Evolutionary conservation across 2,888 invertebrate genomes (phyloP).

Genomic region (Sturmia bella): DNA sequence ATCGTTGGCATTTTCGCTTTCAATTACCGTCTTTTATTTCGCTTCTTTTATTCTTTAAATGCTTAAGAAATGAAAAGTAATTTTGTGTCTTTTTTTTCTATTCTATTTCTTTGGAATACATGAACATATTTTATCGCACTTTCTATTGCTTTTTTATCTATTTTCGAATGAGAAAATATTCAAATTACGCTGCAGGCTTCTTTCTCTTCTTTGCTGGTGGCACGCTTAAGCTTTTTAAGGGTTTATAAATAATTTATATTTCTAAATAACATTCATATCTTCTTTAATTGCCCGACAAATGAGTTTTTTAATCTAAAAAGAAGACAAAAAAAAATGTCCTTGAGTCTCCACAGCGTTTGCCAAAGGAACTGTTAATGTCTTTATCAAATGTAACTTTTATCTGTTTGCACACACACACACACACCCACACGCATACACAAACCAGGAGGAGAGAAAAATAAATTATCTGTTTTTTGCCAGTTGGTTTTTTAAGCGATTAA

Average conservation of each 20-base stretch:
- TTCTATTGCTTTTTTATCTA: no score
- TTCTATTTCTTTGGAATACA: not conserved
- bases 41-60: conserved; percentile 10
- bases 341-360: conserved; percentile 35
- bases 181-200: no score
- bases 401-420: conserved; percentile 30
- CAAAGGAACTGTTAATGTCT: conserved; percentile 40
- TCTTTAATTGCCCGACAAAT: conserved; percentile 7
- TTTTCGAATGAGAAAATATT: no score
- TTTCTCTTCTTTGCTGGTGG: no score
- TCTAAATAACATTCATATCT: conserved; percentile 6
- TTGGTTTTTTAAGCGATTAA: conserved; percentile 57
- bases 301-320: conserved; percentile 5
- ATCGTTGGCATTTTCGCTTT: conserved; percentile 53
- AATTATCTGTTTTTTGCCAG: conserved; percentile 49
- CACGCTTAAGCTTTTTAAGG: no score
- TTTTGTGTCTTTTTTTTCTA: not conserved
- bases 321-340: conserved; percentile 22
- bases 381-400: conserved; percentile 35
- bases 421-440: conserved; percentile 12
- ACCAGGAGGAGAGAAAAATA: not conserved
- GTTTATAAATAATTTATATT: no score
- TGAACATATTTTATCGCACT: no score
- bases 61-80: conserved; percentile 12
- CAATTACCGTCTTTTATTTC: conserved; percentile 57